Base-by-base conservation (phyloP, 2,797 vertebrate species). In the Glossophaga mutica region DNA sequence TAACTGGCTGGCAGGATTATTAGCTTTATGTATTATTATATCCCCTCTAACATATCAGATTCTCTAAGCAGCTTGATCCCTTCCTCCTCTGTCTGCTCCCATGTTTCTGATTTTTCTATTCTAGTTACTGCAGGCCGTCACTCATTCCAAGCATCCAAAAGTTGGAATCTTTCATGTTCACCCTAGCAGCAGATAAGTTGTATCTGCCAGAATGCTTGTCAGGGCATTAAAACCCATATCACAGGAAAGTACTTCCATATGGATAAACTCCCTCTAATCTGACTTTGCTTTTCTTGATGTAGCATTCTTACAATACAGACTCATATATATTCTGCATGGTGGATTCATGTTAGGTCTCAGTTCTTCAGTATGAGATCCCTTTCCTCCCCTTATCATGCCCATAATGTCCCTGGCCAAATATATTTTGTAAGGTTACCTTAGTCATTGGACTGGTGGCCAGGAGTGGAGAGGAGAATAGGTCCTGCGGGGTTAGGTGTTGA, bases 401-500 rank as follows among this genome's bases (percentile, higher is more conserved):
- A 32, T 71, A 24, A 79, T 65, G 26, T 55, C 24, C 16, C 24
- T 37, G 4, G 11, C 15, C 37, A 21, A 8, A 8, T 6, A 21
- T 15, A 59, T 88, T 39, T 68, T 76, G 16, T 39, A 10, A 90
- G 14, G 44, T 92, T 57, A 39, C 42, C 5, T 46, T 68, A 57
- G 21, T 74, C 70, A 46, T 4, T 65, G 29, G 3, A 86, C 9
- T 57, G 22, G 46, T 67, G 16, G 22, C 44, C n/a, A 62, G n/a
- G 26, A 92, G 21, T 26, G 1, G 12, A 50, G 42, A 55, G 21
- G 18, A 92, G 9, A 24, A 8, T 34, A 34, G 4, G 4, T 48
- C 46, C n/a, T n/a, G 29, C 44, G 3, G 0, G 22, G 10, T 26
- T 24, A 68, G 0, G 0, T 34, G 5, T 71, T 87, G 6, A 55